Evolutionary conservation across 1,140 invertebrate species (phyloP), one percentile per base, ranked within the genome.

Genomic region (Drosophila tristis): DNA sequence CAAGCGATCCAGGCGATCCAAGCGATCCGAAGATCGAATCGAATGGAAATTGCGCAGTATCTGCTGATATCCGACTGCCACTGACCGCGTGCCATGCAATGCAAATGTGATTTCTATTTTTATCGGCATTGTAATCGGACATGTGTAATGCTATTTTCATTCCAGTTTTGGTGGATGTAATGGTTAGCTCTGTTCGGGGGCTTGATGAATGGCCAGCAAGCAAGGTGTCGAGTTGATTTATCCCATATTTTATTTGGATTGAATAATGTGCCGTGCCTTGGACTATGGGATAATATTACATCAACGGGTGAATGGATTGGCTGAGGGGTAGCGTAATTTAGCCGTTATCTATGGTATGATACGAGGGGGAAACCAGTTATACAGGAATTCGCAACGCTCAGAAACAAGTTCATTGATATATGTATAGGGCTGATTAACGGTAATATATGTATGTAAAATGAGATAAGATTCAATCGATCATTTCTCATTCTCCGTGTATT

Each of bases 91-190:
- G 35, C 11, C 81, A 80, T 63, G 81, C 68, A 80, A 85, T 86
- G 81, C 68, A 80, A 85, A 85, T 85, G 81, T 84, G 75, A 71
- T 79, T 84, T 71, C 65, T 49, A 79, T 82, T 67, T 82, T 82
- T 70, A 84, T 82, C 74, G 61, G 31, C 58, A 62, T 47, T 65
- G 55, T 45, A 59, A 62, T 43, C 80, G 59, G 35, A 43, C 59
- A 58, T 71, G 49, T 35, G n/a, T 13, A 56, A 50, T 71, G 25
- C 0, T 9, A 20, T 42, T 20, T 62, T 65, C 60, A 62, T 51
- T 76, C 70, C 76, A 53, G 63, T 80, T 84, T 80, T 5, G 78
- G 67, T 78, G 63, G 73, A 65, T 68, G 70, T 71, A 79, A 75
- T 84, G 79, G 82, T 74, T 78, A 63, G n/a, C 55, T 50, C 13